These are phyloP conservation scores for Chaetodon trifascialis DNA, from an alignment of 2,113 vertebrate species.

Conservation along the genomic window DNA sequence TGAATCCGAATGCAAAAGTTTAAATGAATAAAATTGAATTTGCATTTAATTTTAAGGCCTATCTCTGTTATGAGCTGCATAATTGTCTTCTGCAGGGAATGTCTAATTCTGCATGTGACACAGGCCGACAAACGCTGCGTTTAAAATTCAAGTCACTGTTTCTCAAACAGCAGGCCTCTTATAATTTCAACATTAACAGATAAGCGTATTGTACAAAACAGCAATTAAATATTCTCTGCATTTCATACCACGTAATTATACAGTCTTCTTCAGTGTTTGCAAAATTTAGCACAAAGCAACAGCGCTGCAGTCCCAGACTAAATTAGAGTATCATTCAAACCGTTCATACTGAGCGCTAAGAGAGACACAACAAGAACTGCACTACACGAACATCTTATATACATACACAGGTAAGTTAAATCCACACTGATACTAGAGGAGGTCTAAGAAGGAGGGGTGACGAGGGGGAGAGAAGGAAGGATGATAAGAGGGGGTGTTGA, in stretches of 20 bases:
- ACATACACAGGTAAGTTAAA: constrained; percentile 21
- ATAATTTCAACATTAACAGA: constrained; percentile 45
- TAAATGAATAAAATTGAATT: constrained; percentile 49
- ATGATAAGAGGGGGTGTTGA: constrained; percentile 13
- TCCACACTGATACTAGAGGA: not conserved
- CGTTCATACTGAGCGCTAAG: not conserved
- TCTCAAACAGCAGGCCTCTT: constrained; percentile 29
- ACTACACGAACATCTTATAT: not conserved
- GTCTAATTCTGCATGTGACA: constrained; percentile 41
- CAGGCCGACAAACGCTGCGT: constrained; percentile 13
- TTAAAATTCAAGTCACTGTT: constrained; percentile 54
- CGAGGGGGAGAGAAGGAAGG: not conserved
- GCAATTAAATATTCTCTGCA: constrained; percentile 47
- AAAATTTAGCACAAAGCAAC: constrained; percentile 7
- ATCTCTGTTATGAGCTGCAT: constrained; percentile 42
- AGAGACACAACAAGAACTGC: not conserved
- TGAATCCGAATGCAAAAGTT: constrained; percentile 39
- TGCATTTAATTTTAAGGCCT: constrained; percentile 40
- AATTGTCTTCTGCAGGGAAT: constrained; percentile 37
- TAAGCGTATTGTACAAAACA: constrained; percentile 47
- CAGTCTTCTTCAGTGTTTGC: constrained; percentile 9
- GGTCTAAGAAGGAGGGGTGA: constrained; percentile 19
- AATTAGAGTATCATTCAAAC: not conserved
- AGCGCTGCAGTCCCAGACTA: not conserved
- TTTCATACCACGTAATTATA: constrained; percentile 33